These are phyloP conservation scores for Scaptomyza montana DNA, from an alignment of 1,140 invertebrate genomes.

Conservation along the genomic window DNA sequence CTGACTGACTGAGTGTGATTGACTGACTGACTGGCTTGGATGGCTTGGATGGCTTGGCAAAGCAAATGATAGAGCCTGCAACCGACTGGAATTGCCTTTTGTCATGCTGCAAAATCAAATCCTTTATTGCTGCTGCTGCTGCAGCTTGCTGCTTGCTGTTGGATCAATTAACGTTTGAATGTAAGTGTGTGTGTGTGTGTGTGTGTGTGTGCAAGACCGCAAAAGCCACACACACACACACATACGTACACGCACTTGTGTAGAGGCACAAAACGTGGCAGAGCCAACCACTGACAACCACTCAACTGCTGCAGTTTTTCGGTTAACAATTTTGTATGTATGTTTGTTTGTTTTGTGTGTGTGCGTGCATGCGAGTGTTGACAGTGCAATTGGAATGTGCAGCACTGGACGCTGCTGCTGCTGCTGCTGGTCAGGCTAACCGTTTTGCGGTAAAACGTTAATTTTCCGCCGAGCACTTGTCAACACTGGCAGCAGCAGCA, in stretches of 20 bases:
- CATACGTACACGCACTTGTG: constrained; percentile 6
- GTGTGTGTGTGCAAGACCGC: constrained; percentile 57
- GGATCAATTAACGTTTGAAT: constrained; percentile 80
- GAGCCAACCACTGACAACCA: constrained; percentile 72
- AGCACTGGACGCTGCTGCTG: constrained; percentile 39
- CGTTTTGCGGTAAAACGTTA: constrained; percentile 81
- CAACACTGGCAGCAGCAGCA: constrained; percentile 75
- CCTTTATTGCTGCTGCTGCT: constrained; percentile 67
- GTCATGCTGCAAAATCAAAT: constrained; percentile 77
- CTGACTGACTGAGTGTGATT: constrained; percentile 33
- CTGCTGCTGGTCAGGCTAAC: constrained; percentile 34
- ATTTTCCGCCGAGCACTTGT: constrained; percentile 77
- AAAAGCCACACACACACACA: constrained; percentile 65
- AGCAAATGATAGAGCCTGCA: constrained; percentile 65
- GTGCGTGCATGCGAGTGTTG: constrained; percentile 55
- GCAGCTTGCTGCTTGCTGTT: constrained; percentile 72
- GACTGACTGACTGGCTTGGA: constrained; percentile 3
- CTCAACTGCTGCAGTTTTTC: constrained; percentile 80
- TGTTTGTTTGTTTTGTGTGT: constrained; percentile 30
- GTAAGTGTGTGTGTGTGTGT: constrained; percentile 57
- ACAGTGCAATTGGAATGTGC: constrained; percentile 72
- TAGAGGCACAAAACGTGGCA: constrained; percentile 38
- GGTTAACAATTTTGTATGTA: constrained; percentile 65
- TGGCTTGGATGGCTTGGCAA: constrained; percentile 29
- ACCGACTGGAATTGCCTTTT: constrained; percentile 62